Base-by-base conservation (phyloP, 2,797 vertebrate genomes). In the Mus minutoides region DNA sequence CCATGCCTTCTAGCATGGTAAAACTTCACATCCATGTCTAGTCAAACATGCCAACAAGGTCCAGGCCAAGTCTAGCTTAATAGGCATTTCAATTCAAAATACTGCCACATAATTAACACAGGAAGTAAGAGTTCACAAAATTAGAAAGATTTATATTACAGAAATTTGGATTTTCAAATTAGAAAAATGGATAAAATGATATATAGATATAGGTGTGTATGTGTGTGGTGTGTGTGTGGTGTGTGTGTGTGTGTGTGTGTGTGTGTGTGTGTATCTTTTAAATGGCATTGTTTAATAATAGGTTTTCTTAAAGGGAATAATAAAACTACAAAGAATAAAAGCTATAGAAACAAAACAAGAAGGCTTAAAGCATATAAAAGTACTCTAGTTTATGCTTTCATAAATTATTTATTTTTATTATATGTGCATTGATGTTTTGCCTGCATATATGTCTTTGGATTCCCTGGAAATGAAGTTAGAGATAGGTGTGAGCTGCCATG, bases 151-250 rank as follows among this genome's bases (percentile, higher is more conserved):
- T 90, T 54, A 69, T 91, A 86, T 52, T 52, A 24, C 0, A 93
- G 92, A 40, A 91, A 96, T 64, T 93, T 60, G 46, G 85, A 88
- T 60, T 91, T 86, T 64, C 77, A 6, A 94, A 83, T 86, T 85
- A 96, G 67, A 94, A 97, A 93, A 80, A 91, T 90, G n/a, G 79
- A n/a, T 94, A 19, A 96, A 94, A 92, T 58, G 13, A 94, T 96
- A 40, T 67, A 94, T 16, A 6, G 54, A 95, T 77, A 46, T 46
- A 46, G 46, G 4, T 60, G 22, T 60, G 22, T 60, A 24, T 60
- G 10, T 80, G 10, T 85, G 43, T 60, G 21, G 58, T 60, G 10
- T 80, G 10, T 85, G 43, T 60, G 21, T 60, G 54, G 19, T 58
- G 58, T 58, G 10, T 80, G 10, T 85, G 43, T 58, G 19, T 58